Conservation (phyloP, 1,140 invertebrate species). For the Carposina sasakii region DNA sequence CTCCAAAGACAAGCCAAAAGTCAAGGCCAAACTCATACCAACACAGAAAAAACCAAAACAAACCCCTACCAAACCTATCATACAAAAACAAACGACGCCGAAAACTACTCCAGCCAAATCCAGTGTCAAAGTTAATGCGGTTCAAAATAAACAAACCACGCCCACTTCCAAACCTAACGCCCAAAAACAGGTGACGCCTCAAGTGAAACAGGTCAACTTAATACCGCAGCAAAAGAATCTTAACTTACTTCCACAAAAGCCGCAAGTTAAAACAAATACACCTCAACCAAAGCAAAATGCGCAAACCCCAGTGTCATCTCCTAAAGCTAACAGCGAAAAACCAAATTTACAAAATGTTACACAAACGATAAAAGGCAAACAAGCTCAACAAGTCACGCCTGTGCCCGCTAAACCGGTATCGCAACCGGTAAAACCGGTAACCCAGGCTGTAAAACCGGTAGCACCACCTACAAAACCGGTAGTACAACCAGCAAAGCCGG, state of each 20-base stretch:
- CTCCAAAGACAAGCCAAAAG: constrained; percentile 23
- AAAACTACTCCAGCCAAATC: no score
- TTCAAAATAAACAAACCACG: no score
- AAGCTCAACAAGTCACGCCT: not conserved
- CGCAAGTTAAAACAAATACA: no score
- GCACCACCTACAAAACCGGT: not conserved
- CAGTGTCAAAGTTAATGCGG: no score
- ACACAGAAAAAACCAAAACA: constrained; percentile 29
- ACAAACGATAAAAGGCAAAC: not conserved
- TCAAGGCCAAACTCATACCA: constrained; percentile 42
- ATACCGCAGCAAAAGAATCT: no score
- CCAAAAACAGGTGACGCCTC: no score
- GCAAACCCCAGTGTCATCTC: no score
- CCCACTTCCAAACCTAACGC: no score
- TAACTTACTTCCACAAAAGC: not conserved
- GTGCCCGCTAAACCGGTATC: constrained; percentile 25
- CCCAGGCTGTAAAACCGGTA: not conserved
- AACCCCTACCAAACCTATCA: constrained; percentile 12
- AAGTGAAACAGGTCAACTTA: no score
- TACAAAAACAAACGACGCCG: not conserved
- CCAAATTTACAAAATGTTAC: not conserved
- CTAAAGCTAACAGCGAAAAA: no score
- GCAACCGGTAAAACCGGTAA: constrained; percentile 10
- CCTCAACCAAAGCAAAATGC: no score
- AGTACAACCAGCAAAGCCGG: constrained; percentile 6